Evolutionary conservation across 2,797 vertebrate species (phyloP).

Genomic region (Gadopsis marmoratus): DNA sequence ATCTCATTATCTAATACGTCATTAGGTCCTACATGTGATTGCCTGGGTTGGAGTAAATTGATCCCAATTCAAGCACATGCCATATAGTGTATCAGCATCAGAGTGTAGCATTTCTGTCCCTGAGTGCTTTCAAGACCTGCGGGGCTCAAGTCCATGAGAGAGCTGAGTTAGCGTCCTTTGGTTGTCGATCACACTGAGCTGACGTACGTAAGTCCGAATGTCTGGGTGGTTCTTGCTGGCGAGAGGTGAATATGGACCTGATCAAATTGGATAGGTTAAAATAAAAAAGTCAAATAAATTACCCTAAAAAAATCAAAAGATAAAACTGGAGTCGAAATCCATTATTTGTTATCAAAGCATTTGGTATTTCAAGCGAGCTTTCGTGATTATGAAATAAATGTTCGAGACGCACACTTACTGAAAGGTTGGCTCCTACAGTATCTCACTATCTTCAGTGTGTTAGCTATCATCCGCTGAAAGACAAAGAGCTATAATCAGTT

Average conservation of each 20-base stretch:
- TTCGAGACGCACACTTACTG: slow-evolving; percentile 87
- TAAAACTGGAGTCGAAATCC: not conserved
- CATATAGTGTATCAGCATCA: slow-evolving; percentile 82
- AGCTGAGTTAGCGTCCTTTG: slow-evolving; percentile 97
- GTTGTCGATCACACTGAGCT: slow-evolving; percentile 98
- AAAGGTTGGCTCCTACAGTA: slow-evolving; percentile 95
- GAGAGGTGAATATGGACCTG: slow-evolving; percentile 91
- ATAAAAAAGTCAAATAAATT: too few species aligned
- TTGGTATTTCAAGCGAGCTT: not conserved
- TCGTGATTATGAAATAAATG: not conserved
- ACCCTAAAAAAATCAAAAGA: not conserved
- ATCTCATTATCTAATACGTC: slow-evolving; percentile 56
- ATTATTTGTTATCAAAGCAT: not conserved
- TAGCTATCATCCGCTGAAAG: slow-evolving; percentile 97
- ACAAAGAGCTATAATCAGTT: slow-evolving; percentile 56
- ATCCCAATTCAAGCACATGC: slow-evolving; percentile 59
- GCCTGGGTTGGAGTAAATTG: slow-evolving; percentile 49
- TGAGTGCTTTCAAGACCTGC: slow-evolving; percentile 87
- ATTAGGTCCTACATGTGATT: slow-evolving; percentile 50
- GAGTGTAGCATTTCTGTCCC: slow-evolving; percentile 66
- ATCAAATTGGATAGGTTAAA: slow-evolving; percentile 12
- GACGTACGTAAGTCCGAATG: slow-evolving; percentile 93
- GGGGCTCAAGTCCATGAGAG: slow-evolving; percentile 95
- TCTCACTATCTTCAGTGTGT: slow-evolving; percentile 93
- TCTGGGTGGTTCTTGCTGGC: slow-evolving; percentile 96